phyloP scores from a whole-genome alignment of 92 coral and sea anemone genomes.

The Virgularia gustaviana region DNA sequence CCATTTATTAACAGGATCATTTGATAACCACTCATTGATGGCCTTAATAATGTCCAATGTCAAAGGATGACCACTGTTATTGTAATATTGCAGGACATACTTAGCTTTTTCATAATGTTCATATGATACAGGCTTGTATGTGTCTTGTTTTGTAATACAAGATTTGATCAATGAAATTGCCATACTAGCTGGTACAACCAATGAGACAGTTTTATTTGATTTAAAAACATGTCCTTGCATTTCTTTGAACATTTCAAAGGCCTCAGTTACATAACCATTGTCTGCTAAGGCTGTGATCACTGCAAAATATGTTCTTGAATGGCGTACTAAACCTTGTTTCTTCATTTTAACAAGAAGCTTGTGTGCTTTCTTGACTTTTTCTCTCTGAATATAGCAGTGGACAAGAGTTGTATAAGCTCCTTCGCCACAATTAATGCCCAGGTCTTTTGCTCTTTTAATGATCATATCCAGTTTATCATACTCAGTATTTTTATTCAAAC shows the following conservation, averaged over 20 bases:
- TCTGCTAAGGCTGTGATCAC: slow-evolving; percentile 67
- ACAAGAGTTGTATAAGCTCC: slow-evolving; percentile 74
- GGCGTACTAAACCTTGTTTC: slow-evolving; percentile 46
- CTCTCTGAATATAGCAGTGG: slow-evolving; percentile 71
- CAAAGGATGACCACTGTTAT: slow-evolving; percentile 63
- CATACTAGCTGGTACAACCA: slow-evolving; percentile 61
- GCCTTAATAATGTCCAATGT: slow-evolving; percentile 56
- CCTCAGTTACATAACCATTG: slow-evolving; percentile 48
- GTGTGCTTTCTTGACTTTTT: slow-evolving; percentile 57
- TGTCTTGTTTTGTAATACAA: slow-evolving; percentile 8
- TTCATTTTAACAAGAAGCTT: slow-evolving; percentile 49
- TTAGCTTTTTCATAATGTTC: slow-evolving; percentile 23
- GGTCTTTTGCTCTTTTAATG: slow-evolving; percentile 48
- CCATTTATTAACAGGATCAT: slow-evolving; percentile 68
- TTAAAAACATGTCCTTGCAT: slow-evolving; percentile 42
- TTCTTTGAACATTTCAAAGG: slow-evolving; percentile 75
- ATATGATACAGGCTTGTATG: neutral
- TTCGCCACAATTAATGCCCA: slow-evolving; percentile 58
- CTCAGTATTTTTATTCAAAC: slow-evolving; percentile 44
- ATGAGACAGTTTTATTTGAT: slow-evolving; percentile 40
- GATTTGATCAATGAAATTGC: slow-evolving; percentile 64
- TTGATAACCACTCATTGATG: slow-evolving; percentile 55
- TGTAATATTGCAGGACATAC: slow-evolving; percentile 57
- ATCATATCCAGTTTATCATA: slow-evolving; percentile 64
- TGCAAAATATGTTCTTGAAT: slow-evolving; percentile 68